Base-by-base conservation (phyloP, 1,140 invertebrate genomes). In the Ooceraea biroi region DNA sequence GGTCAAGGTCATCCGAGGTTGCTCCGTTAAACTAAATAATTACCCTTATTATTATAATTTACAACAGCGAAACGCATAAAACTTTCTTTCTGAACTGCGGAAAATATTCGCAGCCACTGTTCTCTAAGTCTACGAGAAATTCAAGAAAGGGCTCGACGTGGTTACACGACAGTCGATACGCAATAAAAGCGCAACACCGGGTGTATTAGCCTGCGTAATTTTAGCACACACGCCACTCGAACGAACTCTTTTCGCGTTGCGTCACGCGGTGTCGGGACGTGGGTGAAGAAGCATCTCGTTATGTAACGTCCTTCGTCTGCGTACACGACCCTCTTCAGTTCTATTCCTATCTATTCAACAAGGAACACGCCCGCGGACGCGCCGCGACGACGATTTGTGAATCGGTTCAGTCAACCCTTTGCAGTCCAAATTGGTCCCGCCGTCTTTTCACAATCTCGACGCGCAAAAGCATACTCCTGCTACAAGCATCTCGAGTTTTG, bases 261-360 rank as follows among this genome's bases (percentile, higher is more conserved):
- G 86, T 87, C 87, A 87, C 68, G 27, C 60, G 57, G 36, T 65
- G 77, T 82, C 84, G 60, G 12, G 84, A 85, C 41, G 87, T 88
- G 86, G 87, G 80, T 85, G 87, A 89, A 77, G 76, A 89, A 83
- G 83, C 65, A 61, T 87, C 65, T 88, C 73, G 77, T 89, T 89
- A 88, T 61, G 60, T 89, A 88, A 89, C 85, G 50, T 72, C 69
- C 85, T 85, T 87, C 71, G 55, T 82, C 69, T 74, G n/a, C 36
- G 36, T 36, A 7, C 19, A 36, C 78, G 78, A 82, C 69, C 78
- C 78, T 74, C 71, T 61, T 82, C 52, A 80, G 65, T 71, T 80
- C 50, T 80, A 80, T 80, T 80, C 76, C 76, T 80, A 80, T 58
- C 50, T 58, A 58, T 69, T 52, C 74, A 55, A 77, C 57, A 74